Percentiles rank a stretch among this genome's conserved stretches.
These are phyloP conservation scores for Eurytemora carolleeae DNA, from an alignment of 1,140 invertebrate genomes.

Conservation along the genomic window DNA sequence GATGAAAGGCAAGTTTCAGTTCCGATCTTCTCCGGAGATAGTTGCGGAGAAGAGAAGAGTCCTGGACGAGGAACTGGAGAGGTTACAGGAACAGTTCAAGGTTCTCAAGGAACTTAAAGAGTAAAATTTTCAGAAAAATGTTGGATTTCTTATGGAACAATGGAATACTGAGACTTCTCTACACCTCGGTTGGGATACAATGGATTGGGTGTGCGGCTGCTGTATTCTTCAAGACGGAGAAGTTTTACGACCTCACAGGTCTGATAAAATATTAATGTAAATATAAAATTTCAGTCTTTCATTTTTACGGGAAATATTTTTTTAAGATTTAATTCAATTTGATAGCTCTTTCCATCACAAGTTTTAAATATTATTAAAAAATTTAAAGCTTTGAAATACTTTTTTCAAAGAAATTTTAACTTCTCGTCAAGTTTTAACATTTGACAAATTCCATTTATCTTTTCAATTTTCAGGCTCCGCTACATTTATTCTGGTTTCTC, in stretches of 20 bases:
- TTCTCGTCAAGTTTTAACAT: no score
- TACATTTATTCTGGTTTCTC: neutral
- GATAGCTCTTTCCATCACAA: no score
- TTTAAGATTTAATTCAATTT: no score
- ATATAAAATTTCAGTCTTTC: no score
- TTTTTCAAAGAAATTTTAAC: no score
- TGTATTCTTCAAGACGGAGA: conserved; percentile 25
- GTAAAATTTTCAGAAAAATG: neutral
- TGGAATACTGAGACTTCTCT: neutral
- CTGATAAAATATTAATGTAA: no score
- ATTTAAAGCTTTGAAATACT: no score
- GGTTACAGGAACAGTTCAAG: no score
- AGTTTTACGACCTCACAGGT: conserved; percentile 30
- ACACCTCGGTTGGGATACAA: conserved; percentile 25
- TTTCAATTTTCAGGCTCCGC: neutral
- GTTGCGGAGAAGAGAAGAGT: neutral
- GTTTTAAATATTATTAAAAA: no score
- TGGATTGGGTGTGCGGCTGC: conserved; percentile 25
- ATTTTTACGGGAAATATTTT: no score
- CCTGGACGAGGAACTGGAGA: neutral
- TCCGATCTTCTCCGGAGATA: no score
- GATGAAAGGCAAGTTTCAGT: neutral
- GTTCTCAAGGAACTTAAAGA: no score
- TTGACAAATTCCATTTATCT: neutral
- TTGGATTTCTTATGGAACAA: neutral